Evolutionary conservation across 2,797 vertebrate genomes (phyloP).

Genomic region (Mormyrus hasselquistii): DNA sequence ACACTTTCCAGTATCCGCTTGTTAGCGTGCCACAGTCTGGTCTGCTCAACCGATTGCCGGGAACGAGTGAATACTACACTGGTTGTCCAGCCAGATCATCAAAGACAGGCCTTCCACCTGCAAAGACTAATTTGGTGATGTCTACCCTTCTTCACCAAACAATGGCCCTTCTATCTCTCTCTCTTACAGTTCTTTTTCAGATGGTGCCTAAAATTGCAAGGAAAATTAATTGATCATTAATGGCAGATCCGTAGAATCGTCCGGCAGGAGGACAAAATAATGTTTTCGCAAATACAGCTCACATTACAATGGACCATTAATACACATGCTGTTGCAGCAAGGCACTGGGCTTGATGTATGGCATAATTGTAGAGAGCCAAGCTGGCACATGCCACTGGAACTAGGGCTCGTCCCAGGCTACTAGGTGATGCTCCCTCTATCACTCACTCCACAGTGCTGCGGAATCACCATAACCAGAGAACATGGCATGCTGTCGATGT

Average conservation of each 20-base stretch:
- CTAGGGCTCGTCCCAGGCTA: background rate
- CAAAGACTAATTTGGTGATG: background rate
- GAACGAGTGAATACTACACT: background rate
- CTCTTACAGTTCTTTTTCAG: background rate
- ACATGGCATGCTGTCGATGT: background rate
- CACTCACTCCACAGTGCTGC: background rate
- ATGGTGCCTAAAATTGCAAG: background rate
- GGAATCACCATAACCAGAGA: background rate
- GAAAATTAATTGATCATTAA: background rate
- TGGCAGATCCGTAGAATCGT: background rate
- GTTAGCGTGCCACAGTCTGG: constrained; percentile 7
- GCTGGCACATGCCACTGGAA: background rate
- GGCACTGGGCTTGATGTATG: background rate
- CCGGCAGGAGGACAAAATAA: background rate
- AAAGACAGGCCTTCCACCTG: background rate
- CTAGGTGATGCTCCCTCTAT: background rate
- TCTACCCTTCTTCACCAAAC: background rate
- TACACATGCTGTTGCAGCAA: background rate
- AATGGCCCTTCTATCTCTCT: background rate
- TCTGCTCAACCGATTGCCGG: constrained; percentile 9
- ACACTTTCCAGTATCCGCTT: constrained; percentile 21
- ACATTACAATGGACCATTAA: background rate
- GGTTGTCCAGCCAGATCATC: background rate
- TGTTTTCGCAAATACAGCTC: background rate
- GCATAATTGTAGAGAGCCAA: background rate